Evolutionary conservation across 2,888 invertebrate genomes (phyloP).

Genomic region (Pheosia gnoma): DNA sequence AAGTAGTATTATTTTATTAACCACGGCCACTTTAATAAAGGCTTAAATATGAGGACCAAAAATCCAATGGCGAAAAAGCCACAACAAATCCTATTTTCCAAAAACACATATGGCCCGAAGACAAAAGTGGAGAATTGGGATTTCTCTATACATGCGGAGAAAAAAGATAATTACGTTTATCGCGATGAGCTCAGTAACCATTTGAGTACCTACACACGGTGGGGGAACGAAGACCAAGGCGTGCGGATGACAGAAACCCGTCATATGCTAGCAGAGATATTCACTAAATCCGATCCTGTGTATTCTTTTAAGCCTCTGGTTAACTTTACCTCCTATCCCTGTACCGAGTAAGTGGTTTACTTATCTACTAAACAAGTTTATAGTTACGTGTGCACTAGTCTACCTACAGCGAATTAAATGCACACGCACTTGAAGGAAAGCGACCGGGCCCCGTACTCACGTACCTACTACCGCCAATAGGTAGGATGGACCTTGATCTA

Average conservation of each 20-base stretch:
- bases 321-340: slow-evolving; percentile 77
- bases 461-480: too few species aligned
- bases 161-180: slow-evolving; percentile 79
- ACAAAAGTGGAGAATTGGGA: slow-evolving; percentile 80
- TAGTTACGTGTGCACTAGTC: too few species aligned
- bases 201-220: slow-evolving; percentile 74
- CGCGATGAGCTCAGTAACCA: slow-evolving; percentile 73
- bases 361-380: neutral
- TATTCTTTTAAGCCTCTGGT: slow-evolving; percentile 74
- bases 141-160: slow-evolving; percentile 63
- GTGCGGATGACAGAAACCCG: slow-evolving; percentile 72
- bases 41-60: slow-evolving; percentile 57
- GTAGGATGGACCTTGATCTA: too few species aligned
- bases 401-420: too few species aligned
- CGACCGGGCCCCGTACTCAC: too few species aligned
- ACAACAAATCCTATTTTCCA: slow-evolving; percentile 74
- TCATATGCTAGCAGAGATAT: slow-evolving; percentile 74
- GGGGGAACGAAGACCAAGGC: slow-evolving; percentile 69
- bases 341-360: slow-evolving; percentile 69
- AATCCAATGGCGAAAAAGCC: slow-evolving; percentile 71
- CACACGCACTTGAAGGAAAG: too few species aligned
- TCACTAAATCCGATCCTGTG: slow-evolving; percentile 67
- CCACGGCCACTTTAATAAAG: neutral
- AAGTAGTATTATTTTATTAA: too few species aligned
- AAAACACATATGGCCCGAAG: slow-evolving; percentile 65